Conservation (phyloP, 2,888 invertebrate genomes). For the Auanema sp. region DNA sequence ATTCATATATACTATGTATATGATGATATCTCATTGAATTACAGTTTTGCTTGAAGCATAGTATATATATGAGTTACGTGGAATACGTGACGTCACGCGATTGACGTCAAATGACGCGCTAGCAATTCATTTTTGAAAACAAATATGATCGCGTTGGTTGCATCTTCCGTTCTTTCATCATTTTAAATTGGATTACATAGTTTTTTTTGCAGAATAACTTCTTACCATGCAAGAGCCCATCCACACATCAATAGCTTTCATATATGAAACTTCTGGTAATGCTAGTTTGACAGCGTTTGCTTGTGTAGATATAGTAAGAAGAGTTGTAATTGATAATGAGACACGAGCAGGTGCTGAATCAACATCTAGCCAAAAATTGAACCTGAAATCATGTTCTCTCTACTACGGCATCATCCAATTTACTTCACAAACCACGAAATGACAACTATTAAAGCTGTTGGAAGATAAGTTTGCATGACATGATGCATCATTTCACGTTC, state of each 20-base stretch:
- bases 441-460: conserved; percentile 70
- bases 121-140: no score
- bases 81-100: no score
- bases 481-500: conserved; percentile 70
- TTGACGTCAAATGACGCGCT: no score
- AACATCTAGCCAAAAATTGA: conserved; percentile 63
- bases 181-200: no score
- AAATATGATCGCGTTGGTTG: no score
- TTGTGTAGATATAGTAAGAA: conserved; percentile 53
- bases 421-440: conserved; percentile 68
- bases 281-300: conserved; percentile 63
- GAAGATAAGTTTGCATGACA: conserved; percentile 70
- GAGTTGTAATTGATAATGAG: conserved; percentile 61
- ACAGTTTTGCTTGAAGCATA: no score
- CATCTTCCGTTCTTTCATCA: no score
- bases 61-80: no score
- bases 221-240: conserved; percentile 63
- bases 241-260: conserved; percentile 45
- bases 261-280: conserved; percentile 61
- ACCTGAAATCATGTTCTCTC: conserved; percentile 32
- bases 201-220: conserved; percentile 1
- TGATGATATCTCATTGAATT: no score
- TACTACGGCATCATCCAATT: conserved; percentile 4
- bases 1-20: no score
- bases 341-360: conserved; percentile 62